Conservation (phyloP, 2,113 vertebrate species). For the Apaloderma vittatum region DNA sequence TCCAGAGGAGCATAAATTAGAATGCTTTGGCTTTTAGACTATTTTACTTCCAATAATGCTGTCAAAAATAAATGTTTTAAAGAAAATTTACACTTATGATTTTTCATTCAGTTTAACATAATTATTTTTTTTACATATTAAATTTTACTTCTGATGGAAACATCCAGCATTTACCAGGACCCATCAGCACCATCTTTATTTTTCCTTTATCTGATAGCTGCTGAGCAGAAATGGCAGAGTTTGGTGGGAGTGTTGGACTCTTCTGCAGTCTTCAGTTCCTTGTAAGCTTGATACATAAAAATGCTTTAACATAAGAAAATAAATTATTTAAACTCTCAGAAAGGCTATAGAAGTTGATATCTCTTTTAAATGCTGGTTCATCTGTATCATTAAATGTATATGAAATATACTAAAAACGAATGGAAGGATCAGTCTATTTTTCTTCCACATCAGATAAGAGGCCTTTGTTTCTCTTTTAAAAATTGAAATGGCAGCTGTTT, state of each 20-base stretch:
- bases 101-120: neutral
- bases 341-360: neutral
- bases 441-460: conserved; percentile 54
- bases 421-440: conserved; percentile 44
- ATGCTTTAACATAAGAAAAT: neutral
- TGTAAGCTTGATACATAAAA: neutral
- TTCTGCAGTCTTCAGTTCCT: conserved; percentile 20
- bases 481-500: conserved; percentile 69
- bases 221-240: neutral
- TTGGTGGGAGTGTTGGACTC: neutral
- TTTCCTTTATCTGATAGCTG: neutral
- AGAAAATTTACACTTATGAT: neutral
- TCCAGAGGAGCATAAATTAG: neutral
- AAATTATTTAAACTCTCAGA: neutral
- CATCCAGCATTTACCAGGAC: neutral
- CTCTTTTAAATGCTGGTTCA: neutral
- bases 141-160: neutral
- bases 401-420: conserved; percentile 31
- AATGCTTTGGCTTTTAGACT: neutral
- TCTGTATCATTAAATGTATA: conserved; percentile 20
- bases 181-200: neutral
- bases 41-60: neutral
- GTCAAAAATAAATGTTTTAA: neutral
- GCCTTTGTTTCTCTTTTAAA: conserved; percentile 57
- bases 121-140: neutral